phyloP scores from a whole-genome alignment of 2,797 vertebrate species.

The Rhynchonycteris naso region DNA sequence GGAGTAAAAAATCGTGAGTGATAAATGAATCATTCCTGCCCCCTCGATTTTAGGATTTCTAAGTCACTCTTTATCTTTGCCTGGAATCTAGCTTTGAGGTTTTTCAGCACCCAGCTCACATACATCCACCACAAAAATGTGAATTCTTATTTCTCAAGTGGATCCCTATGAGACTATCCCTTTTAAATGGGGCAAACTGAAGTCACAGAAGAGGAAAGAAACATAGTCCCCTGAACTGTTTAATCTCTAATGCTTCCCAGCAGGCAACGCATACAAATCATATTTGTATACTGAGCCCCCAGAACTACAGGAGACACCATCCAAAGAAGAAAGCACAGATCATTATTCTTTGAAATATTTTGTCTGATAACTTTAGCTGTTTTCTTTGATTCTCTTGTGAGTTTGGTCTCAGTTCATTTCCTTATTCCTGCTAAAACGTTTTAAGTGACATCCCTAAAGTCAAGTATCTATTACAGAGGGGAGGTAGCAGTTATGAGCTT shows the following conservation, averaged over 20 bases:
- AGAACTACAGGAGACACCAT: background rate
- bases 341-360: background rate
- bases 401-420: background rate
- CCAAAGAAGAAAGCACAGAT: background rate
- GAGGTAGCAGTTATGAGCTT: background rate
- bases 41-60: background rate
- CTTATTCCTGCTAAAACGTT: constrained; percentile 34
- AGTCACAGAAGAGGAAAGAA: background rate
- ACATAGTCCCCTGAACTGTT: background rate
- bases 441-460: background rate
- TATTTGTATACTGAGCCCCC: background rate
- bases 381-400: constrained; percentile 40
- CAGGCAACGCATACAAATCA: background rate
- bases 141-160: background rate
- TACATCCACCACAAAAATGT: background rate
- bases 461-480: background rate
- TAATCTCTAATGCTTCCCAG: background rate
- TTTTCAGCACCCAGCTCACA: background rate
- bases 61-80: background rate
- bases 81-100: background rate
- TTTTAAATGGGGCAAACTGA: background rate
- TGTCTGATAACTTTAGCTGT: constrained; percentile 1
- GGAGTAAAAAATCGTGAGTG: background rate
- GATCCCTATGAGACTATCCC: background rate
- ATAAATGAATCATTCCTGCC: background rate